Percentiles rank a stretch among this genome's conserved stretches.
Conservation (phyloP, 2,888 invertebrate genomes). For the Apamea sordens region DNA sequence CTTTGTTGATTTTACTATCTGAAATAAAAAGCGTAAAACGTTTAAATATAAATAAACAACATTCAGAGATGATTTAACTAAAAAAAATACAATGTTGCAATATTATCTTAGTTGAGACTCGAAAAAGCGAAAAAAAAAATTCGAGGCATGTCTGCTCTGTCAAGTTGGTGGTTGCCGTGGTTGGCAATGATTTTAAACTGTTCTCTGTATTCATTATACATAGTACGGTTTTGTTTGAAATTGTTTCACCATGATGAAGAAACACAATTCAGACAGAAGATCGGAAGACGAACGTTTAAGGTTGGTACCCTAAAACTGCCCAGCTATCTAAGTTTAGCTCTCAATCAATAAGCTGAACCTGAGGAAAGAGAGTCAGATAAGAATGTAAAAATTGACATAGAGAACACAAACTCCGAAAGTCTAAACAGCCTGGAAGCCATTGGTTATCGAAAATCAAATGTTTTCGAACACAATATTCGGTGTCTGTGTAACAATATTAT, state of each 20-base stretch:
- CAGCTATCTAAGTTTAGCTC: not conserved
- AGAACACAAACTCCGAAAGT: not conserved
- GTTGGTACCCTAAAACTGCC: not conserved
- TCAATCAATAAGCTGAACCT: not conserved
- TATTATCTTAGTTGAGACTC: not conserved
- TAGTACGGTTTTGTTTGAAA: not conserved
- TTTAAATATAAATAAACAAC: not conserved
- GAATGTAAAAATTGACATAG: not conserved
- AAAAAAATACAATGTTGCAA: not conserved
- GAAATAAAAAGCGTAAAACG: conserved; percentile 63
- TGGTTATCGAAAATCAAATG: not conserved
- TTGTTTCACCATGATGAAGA: not conserved
- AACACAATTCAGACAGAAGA: not conserved
- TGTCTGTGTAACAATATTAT: not conserved
- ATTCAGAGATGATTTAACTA: not conserved
- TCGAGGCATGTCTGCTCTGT: not conserved
- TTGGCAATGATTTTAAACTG: not conserved
- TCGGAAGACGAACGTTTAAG: not conserved
- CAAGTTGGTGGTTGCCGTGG: not conserved
- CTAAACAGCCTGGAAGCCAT: not conserved
- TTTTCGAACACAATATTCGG: not conserved
- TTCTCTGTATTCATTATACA: not conserved
- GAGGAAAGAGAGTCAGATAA: not conserved
- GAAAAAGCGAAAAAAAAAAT: too few relatives aligned
- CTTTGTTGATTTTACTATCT: conserved; percentile 72